A percentile compares a stretch with the other conserved stretches of the same genome.
Conservation (phyloP, 2,888 invertebrate species). For the Synanthedon andrenaeformis region DNA sequence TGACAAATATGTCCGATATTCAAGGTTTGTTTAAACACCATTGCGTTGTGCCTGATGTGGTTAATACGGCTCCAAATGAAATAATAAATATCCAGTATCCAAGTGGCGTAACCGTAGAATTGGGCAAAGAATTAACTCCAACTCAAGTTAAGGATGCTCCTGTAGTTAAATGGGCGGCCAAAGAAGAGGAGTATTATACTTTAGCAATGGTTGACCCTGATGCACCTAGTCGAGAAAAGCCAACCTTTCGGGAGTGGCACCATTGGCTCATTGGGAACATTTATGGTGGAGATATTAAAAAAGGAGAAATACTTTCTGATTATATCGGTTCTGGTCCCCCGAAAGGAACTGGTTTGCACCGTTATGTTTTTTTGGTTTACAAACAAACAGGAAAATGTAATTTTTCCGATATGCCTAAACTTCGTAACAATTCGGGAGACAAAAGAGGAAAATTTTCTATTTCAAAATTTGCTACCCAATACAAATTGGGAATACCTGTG, state of each 20-base stretch:
- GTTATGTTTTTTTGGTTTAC: slow-evolving; percentile 77
- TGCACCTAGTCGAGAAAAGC: slow-evolving; percentile 78
- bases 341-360: slow-evolving; percentile 77
- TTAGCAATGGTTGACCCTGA: slow-evolving; percentile 78
- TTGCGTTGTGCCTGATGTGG: slow-evolving; percentile 76
- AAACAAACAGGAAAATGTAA: slow-evolving; percentile 68
- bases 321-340: slow-evolving; percentile 78
- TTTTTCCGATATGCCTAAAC: slow-evolving; percentile 44
- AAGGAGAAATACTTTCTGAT: slow-evolving; percentile 74
- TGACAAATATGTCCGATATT: slow-evolving; percentile 29
- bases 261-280: slow-evolving; percentile 86
- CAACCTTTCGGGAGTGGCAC: slow-evolving; percentile 78
- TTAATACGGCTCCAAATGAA: slow-evolving; percentile 69
- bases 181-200: slow-evolving; percentile 73
- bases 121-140: slow-evolving; percentile 78
- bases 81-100: slow-evolving; percentile 63
- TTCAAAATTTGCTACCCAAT: slow-evolving; percentile 69
- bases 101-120: slow-evolving; percentile 54
- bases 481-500: slow-evolving; percentile 68
- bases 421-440: slow-evolving; percentile 58
- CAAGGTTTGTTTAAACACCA: slow-evolving; percentile 55
- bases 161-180: slow-evolving; percentile 72
- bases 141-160: slow-evolving; percentile 79
- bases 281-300: slow-evolving; percentile 70
- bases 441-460: slow-evolving; percentile 71